Percentiles rank a stretch among this genome's conserved stretches.
These are phyloP conservation scores for Athetis lepigone DNA, from an alignment of 2,888 invertebrate species.

Conservation along the genomic window DNA sequence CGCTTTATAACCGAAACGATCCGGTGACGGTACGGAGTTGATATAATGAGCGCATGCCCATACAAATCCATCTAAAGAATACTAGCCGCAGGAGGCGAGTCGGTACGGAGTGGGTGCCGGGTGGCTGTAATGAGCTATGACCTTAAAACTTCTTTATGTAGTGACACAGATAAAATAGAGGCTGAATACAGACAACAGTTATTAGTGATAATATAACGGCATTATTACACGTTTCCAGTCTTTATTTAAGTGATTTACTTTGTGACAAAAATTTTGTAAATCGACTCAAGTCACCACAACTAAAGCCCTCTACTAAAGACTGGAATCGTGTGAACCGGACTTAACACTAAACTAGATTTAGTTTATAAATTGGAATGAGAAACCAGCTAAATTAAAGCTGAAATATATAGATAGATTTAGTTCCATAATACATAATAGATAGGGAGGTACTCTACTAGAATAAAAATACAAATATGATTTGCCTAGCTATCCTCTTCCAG, in stretches of 20 bases:
- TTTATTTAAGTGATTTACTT: background rate
- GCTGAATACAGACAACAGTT: conserved; percentile 58
- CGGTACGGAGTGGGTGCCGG: no score
- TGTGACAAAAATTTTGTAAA: background rate
- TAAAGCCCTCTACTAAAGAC: conserved; percentile 6
- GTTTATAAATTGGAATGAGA: conserved; percentile 63
- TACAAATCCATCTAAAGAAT: no score
- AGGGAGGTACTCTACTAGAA: conserved; percentile 44
- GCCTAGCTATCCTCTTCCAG: conserved; percentile 49
- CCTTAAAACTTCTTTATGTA: conserved; percentile 30
- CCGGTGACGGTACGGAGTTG: no score
- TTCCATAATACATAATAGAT: conserved; percentile 40
- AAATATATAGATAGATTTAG: conserved; percentile 43
- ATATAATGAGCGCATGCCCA: no score
- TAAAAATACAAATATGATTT: conserved; percentile 62
- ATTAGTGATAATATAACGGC: conserved; percentile 53
- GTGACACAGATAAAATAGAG: conserved; percentile 53
- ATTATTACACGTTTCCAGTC: conserved; percentile 15
- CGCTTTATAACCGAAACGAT: no score
- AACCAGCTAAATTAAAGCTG: conserved; percentile 60
- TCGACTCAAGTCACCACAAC: background rate
- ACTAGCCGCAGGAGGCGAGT: no score
- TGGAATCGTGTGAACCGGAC: conserved; percentile 29
- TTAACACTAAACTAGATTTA: conserved; percentile 57
- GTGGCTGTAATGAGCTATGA: no score